Evolutionary conservation across 2,113 vertebrate genomes (phyloP), one percentile per base, ranked within the genome.

Genomic region (Aplodontia rufa): DNA sequence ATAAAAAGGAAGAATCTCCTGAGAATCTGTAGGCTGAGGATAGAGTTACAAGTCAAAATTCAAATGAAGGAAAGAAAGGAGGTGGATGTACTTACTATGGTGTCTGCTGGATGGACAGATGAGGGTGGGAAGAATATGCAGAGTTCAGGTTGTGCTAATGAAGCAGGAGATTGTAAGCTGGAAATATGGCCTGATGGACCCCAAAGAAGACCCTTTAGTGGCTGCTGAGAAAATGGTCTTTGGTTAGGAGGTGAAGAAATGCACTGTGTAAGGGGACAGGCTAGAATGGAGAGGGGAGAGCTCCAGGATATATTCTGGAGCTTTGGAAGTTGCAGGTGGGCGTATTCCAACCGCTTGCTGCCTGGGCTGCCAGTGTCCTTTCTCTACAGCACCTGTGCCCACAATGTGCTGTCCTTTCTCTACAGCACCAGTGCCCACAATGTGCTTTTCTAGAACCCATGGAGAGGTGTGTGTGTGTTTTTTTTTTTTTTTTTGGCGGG

Each of bases 341-440:
- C 3, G 3, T 0, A 12, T 58, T 37, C 2, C 35, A 1, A 37
- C 37, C 2, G 0, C n/a, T 16, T 16, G 51, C 28, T 71, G 35
- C 84, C 79, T n/a, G 20, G 47, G 30, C 0, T 2, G 1, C n/a
- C 35, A 20, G 5, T 12, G 14, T 11, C 66, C 51, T 22, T 45
- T 8, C 58, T 62, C 16, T 22, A 4, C 14, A 30, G 45, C 37
- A 45, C 66, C 51, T 8, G 7, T 72, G 17, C 74, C 81, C 7
- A 6, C n/a, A 47, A n/a, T 30, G 11, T 37, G 87, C 76, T 91
- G n/a, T n/a, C n/a, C n/a, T n/a, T n/a, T n/a, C n/a, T n/a, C n/a
- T n/a, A 4, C 16, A 26, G 42, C n/a, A 47, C 64, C 58, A 8
- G 8, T 71, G 17, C 74, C 81, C 7, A 6, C n/a, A 47, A n/a